Percentiles rank a stretch among this genome's conserved stretches.
Conservation (phyloP, 1,140 invertebrate species). For the Chymomyza costata region DNA sequence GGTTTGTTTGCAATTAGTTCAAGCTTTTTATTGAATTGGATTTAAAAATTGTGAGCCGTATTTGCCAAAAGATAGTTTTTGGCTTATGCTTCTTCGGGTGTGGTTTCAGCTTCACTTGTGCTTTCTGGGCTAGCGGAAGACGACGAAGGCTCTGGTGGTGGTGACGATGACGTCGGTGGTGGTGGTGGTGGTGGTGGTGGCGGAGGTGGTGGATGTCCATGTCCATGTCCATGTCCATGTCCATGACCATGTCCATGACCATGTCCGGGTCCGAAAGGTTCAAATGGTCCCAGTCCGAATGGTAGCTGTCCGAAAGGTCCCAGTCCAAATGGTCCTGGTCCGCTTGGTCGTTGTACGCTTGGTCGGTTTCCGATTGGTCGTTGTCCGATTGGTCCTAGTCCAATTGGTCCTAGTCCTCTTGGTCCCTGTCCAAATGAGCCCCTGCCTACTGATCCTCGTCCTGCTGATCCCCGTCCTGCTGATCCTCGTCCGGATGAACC, state of each 20-base stretch:
- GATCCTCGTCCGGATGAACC: constrained; percentile 6
- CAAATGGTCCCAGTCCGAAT: not conserved
- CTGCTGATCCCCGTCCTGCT: not conserved
- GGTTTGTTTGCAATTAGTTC: too few species aligned
- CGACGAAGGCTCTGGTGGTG: too few species aligned
- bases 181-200: not conserved
- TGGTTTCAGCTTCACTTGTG: too few species aligned
- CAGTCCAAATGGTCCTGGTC: not conserved
- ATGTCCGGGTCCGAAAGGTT: not conserved
- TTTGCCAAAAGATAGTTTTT: not conserved
- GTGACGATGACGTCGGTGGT: too few species aligned
- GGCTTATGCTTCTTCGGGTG: not conserved
- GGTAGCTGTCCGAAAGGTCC: not conserved
- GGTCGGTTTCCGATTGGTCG: too few species aligned
- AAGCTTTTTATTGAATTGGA: not conserved
- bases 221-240: too few species aligned
- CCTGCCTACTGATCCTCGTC: too few species aligned
- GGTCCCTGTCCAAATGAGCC: not conserved
- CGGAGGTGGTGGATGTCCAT: not conserved
- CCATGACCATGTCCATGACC: too few species aligned
- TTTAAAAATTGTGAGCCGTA: too few species aligned
- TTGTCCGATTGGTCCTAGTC: too few species aligned
- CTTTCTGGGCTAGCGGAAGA: too few species aligned
- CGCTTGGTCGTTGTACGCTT: not conserved
- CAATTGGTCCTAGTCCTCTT: not conserved